Conservation (phyloP, 2,113 vertebrate species). For the Epinephelus fuscoguttatus region DNA sequence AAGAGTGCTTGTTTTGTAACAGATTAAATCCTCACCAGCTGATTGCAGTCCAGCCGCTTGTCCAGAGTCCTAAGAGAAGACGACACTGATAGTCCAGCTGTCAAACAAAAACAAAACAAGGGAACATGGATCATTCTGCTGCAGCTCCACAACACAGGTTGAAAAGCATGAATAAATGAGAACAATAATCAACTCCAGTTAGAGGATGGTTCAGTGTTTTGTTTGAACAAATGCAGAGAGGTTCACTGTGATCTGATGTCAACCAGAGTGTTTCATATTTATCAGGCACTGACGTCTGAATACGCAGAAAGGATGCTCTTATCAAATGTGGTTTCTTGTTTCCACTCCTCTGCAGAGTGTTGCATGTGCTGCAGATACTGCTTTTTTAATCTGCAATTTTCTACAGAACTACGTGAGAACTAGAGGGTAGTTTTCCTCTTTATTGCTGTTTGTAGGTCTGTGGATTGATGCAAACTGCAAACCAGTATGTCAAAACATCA, state of each 20-base stretch:
- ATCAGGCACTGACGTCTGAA: constrained; percentile 41
- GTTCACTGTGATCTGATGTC: background rate
- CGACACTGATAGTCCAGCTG: background rate
- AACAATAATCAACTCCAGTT: background rate
- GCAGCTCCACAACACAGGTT: background rate
- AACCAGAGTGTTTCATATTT: background rate
- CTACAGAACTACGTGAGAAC: background rate
- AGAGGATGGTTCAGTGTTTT: background rate
- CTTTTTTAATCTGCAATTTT: background rate
- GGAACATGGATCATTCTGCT: constrained; percentile 36
- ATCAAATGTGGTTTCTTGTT: constrained; percentile 17
- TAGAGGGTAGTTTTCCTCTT: background rate
- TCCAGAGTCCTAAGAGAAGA: constrained; percentile 61
- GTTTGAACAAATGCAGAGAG: background rate
- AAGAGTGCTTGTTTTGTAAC: background rate
- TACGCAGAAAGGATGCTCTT: constrained; percentile 48
- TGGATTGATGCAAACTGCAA: background rate
- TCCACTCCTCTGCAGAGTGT: background rate
- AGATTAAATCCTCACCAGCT: constrained; percentile 58
- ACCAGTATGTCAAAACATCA: background rate
- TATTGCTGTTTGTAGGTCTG: background rate
- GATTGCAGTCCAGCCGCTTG: constrained; percentile 58
- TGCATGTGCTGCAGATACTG: background rate
- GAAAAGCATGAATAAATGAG: background rate
- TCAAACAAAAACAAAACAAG: constrained; percentile 47